Base-by-base conservation (phyloP, 2,888 invertebrate species). In the Spatulosminthurus flaviceps region DNA sequence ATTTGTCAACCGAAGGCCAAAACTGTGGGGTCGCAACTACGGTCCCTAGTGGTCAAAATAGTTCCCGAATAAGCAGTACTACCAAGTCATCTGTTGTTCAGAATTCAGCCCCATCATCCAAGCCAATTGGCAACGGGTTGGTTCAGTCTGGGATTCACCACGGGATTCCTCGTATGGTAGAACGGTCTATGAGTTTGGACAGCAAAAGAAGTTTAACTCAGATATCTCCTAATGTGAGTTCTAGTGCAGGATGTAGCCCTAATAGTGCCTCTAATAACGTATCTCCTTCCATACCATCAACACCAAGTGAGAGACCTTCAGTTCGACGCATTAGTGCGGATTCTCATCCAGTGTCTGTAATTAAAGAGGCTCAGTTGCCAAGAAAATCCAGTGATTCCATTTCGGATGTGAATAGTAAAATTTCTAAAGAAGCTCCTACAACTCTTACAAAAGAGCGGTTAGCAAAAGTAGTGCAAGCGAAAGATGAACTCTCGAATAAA, bases 121-220 rank as follows among this genome's bases (percentile, higher is more conserved):
- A 43, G 21, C 21, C 26, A 19, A 66, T 13, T 66, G 73, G 73
- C 51, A 64, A 22, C 28, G 43, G 29, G 21, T 13, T 72, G 22
- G 41, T 66, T 41, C 82, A 80, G 43, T 78, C 81, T 28, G 81
- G 79, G 28, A 78, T 81, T 61, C 80, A 80, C 70, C 77, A 77
- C 60, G 78, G 79, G 21, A 80, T 81, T 29, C 84, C 85, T 21
- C 83, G 84, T 1, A 73, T 81, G 43, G 83, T 85, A 41, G 85
- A 85, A 78, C 81, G 85, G 69, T 85, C 85, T 60, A 80, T 82
- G 60, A 85, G 84, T 79, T 77, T 85, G 66, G 85, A 85, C 61
- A 83, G 84, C 24, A 81, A 83, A 64, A 81, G 83, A 78, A 81
- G 78, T 22, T 77, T 80, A 42, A 43, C 76, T 13, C 76, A 76